These are phyloP conservation scores for Temnothorax unifasciatus DNA, from an alignment of 2,888 invertebrate genomes.

Conservation along the genomic window DNA sequence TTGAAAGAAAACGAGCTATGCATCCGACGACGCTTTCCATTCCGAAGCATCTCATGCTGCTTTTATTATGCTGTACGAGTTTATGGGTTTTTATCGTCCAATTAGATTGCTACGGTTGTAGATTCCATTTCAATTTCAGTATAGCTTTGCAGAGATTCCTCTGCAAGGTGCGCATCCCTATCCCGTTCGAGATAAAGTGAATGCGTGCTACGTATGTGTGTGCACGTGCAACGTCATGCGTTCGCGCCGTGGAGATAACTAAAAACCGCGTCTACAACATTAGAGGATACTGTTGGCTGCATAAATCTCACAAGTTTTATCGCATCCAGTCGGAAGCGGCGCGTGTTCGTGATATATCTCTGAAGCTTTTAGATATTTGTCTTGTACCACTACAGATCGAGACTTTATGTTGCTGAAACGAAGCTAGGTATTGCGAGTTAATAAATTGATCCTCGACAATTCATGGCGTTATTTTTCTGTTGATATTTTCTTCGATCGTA, in stretches of 20 bases:
- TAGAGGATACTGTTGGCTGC: not conserved
- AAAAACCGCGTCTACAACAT: slow-evolving; percentile 17
- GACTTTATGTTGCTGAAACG: not conserved
- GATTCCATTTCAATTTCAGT: slow-evolving; percentile 31
- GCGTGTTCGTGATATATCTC: slow-evolving; percentile 22
- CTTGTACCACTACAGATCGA: not conserved
- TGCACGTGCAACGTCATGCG: not conserved
- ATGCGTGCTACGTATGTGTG: not conserved
- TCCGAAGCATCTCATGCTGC: not conserved
- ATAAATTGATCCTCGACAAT: not conserved
- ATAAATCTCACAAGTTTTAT: slow-evolving; percentile 37
- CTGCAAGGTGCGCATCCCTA: not conserved
- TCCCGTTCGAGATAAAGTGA: slow-evolving; percentile 18
- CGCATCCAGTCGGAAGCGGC: slow-evolving; percentile 14
- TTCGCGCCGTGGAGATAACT: slow-evolving; percentile 26
- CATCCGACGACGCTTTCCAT: not conserved
- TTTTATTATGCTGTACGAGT: not conserved
- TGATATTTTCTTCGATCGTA: not conserved
- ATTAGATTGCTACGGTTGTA: slow-evolving; percentile 13
- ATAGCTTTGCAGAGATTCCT: not conserved
- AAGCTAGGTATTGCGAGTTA: not conserved
- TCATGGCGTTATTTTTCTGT: not conserved
- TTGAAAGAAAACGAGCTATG: not conserved
- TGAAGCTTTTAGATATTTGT: slow-evolving; percentile 13
- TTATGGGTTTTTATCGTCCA: not conserved